Conservation (phyloP, 2,888 invertebrate species). For the Melangyna quadrimaculata region DNA sequence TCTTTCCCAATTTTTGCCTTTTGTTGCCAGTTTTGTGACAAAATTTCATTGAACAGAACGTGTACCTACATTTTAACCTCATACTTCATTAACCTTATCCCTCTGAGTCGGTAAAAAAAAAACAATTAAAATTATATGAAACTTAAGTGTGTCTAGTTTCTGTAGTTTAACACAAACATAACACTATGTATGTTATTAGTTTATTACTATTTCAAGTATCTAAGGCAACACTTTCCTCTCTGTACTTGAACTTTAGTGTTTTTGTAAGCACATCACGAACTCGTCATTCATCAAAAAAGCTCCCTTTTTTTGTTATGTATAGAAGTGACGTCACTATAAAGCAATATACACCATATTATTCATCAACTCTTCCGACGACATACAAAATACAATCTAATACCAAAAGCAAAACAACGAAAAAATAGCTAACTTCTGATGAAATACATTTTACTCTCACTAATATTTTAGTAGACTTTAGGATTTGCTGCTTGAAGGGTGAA, state of each 20-base stretch:
- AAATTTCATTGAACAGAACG: too few relatives aligned
- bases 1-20: too few relatives aligned
- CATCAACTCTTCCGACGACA: not conserved
- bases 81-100: not conserved
- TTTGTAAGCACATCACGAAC: not conserved
- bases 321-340: conserved; percentile 19
- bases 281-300: conserved; percentile 26
- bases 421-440: conserved; percentile 8
- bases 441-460: conserved; percentile 29
- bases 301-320: not conserved
- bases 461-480: not conserved
- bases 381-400: not conserved
- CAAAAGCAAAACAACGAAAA: not conserved
- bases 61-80: not conserved
- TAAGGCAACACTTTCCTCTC: conserved; percentile 23
- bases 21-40: too few relatives aligned
- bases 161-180: too few relatives aligned
- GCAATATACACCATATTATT: not conserved
- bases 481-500: not conserved
- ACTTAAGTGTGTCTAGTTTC: not conserved
- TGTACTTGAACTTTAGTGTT: conserved; percentile 43
- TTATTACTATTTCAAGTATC: not conserved
- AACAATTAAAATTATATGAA: not conserved
- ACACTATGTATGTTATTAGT: too few relatives aligned
- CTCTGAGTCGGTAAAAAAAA: not conserved